Evolutionary conservation across 2,113 vertebrate genomes (phyloP), one percentile per base, ranked within the genome.

Genomic region (Electrona antarctica): DNA sequence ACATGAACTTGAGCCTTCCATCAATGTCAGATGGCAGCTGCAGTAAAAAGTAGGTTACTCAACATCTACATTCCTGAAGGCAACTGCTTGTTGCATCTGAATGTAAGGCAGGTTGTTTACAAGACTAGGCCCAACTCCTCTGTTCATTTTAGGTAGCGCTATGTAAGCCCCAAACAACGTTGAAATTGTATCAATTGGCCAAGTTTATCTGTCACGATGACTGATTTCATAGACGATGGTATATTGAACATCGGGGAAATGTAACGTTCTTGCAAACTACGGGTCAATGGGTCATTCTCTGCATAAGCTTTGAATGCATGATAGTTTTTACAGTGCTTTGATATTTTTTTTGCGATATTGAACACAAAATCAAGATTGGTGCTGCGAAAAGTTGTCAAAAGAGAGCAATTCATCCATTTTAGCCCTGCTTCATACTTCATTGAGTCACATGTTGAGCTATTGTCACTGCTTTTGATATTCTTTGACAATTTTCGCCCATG

Each of bases 81-180:
- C 33, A 41, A 41, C 33, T 41, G 33, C 33, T 3, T 41, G 33
- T 41, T 21, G 21, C 21, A 21, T 21, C 2, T 21, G 21, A 21
- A 21, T 21, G 21, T 21, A 21, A 21, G 21, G 21, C 21, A 21
- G 21, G 21, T 21, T 41, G 33, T 41, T 41, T 41, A 41, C 33
- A 41, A 6, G 33, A 41, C 3, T 6, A 41, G 33, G 5, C 33
- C 33, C 33, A 21, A 41, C 33, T 41, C 33, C 3, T 41, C 3
- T 41, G 33, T 41, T 41, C 33, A 76, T 71, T 67, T 69, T 57
- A n/a, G 73, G 71, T 59, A 73, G 56, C 12, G 54, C 90, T 87
- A 85, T 9, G 45, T 70, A 90, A 89, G 65, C 48, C 21, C 21
- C 62, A 61, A 63, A 41, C 33, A 41, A 41, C 33, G 33, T 41